Evolutionary conservation across 2,113 vertebrate genomes (phyloP).

Genomic region (Bostrychus sinensis): DNA sequence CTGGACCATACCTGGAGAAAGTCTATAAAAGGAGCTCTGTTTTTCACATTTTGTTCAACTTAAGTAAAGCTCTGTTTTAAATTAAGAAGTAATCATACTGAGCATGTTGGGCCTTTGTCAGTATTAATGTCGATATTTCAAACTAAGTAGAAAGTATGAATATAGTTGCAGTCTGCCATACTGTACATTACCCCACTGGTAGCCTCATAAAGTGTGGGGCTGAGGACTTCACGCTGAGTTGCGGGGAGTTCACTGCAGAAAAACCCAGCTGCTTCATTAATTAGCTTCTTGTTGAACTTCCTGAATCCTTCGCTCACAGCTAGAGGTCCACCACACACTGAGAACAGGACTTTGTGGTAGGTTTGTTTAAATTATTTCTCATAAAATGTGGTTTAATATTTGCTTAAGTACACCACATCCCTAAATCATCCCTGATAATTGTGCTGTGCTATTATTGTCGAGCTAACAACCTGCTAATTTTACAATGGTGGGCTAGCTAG

Average conservation of each 20-base stretch:
- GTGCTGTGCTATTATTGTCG: neutral
- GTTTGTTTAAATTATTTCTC: conserved; percentile 13
- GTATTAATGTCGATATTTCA: neutral
- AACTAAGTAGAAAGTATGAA: neutral
- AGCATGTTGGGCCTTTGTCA: neutral
- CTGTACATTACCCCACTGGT: neutral
- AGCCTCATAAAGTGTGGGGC: neutral
- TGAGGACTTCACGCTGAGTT: conserved; percentile 4
- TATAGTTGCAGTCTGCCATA: neutral
- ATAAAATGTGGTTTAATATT: conserved; percentile 11
- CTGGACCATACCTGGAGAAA: too few species aligned
- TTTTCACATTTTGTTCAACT: too few species aligned
- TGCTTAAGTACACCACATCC: conserved; percentile 6
- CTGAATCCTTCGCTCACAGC: conserved; percentile 10
- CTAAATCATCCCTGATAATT: conserved; percentile 5
- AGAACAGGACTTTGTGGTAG: conserved; percentile 1
- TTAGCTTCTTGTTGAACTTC: conserved; percentile 12
- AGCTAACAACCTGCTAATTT: conserved; percentile 1
- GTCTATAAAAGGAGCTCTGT: too few species aligned
- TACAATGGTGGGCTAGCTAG: neutral
- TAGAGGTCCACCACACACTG: conserved; percentile 9
- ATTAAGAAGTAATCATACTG: neutral
- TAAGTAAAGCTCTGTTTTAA: too few species aligned
- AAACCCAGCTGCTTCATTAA: conserved; percentile 12
- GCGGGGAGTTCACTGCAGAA: conserved; percentile 1